Base-by-base conservation (phyloP, 2,797 vertebrate genomes). In the Phataginus tricuspis region DNA sequence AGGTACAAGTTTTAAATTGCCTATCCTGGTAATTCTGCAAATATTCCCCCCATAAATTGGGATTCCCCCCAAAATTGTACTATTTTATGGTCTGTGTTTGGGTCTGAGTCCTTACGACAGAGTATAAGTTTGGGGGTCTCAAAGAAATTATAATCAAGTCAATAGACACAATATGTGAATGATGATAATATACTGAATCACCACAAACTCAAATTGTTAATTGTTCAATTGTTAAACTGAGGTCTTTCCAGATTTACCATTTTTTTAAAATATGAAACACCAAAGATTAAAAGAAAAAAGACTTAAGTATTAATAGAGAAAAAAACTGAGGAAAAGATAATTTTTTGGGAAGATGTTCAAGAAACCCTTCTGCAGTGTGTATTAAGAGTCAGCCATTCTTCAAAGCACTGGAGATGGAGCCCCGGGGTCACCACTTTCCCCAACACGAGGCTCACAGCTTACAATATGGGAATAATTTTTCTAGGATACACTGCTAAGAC, bases 381-480 rank as follows among this genome's bases (percentile, higher is more conserved):
- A 21, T 29, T 45, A 42, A 87, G 13, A 10, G 6, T 3, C 34
- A 89, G 8, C 2, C 6, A n/a, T 64, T 53, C 49, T 45, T 78
- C 29, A 25, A 42, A 19, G 61, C 18, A 25, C n/a, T 59, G n/a
- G 27, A 77, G n/a, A 59, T 12, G 16, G 27, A 93, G 9, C 0
- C 57, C 39, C 29, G 0, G 1, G 15, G 5, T 29, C 0, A 4
- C 7, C 42, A 5, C 31, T 72, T 51, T 16, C 9, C 59, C 23
- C 25, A 23, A 13, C 8, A 53, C 53, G 53, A 71, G 25, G 13
- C 5, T 84, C 39, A 74, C 5, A 34, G 8, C 25, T 69, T 16
- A 18, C 19, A 1, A 14, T 14, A 16, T 45, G 15, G 55, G 77
- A 71, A 88, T n/a, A 77, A 10, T 51, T 89, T 64, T 74, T 14